Conservation (phyloP, 2,888 invertebrate genomes). For the Rotaria macrura region DNA sequence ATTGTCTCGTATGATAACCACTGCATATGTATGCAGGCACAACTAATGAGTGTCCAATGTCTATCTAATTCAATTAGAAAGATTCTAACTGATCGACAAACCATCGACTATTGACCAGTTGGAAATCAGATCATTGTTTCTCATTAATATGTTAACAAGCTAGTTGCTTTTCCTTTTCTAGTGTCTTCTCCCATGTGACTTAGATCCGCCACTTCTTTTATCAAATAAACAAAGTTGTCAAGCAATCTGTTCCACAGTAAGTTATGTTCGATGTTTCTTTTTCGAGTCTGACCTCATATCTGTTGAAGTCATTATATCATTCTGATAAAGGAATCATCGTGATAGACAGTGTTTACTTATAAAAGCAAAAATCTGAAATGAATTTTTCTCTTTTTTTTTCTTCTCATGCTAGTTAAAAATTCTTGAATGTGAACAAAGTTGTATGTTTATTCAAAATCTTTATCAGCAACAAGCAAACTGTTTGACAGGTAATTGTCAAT, state of each 20-base stretch:
- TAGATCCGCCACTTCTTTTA: not conserved
- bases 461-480: not conserved
- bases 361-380: not conserved
- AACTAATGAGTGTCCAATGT: not conserved
- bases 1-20: not conserved
- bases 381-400: not conserved
- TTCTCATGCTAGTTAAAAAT: not conserved
- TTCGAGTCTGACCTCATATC: no score
- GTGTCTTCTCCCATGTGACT: not conserved
- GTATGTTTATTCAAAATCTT: not conserved
- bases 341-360: not conserved
- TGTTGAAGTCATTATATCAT: not conserved
- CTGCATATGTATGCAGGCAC: not conserved
- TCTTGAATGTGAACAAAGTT: not conserved
- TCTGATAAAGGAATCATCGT: not conserved
- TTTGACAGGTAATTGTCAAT: not conserved
- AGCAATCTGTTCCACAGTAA: conserved; percentile 2
- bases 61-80: not conserved
- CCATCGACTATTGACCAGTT: not conserved
- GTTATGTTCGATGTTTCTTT: not conserved
- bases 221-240: not conserved
- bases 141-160: conserved; percentile 3
- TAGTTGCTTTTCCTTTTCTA: not conserved
- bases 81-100: not conserved
- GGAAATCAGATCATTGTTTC: not conserved